phyloP scores from a whole-genome alignment of 2,113 vertebrate species.

The Brienomyrus longianalis region DNA sequence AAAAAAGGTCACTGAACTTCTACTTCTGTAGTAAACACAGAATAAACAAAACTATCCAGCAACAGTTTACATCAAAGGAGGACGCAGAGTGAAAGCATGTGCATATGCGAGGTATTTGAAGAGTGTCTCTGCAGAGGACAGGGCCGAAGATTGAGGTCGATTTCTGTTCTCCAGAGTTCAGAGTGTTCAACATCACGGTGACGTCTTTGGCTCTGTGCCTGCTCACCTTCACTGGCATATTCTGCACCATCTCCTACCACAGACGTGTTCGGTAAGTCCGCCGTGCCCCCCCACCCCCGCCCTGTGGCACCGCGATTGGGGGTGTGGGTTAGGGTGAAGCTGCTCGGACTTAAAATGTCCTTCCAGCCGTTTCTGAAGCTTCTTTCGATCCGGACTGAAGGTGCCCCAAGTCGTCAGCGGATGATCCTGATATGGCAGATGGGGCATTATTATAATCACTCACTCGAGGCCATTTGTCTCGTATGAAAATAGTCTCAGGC shows the following conservation, averaged over 20 bases:
- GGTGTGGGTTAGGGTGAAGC: no score
- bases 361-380: neutral
- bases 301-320: neutral
- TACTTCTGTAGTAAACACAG: neutral
- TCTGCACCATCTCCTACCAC: constrained; percentile 50
- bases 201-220: constrained; percentile 45
- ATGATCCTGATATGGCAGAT: neutral
- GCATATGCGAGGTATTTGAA: neutral
- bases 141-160: neutral
- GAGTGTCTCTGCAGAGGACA: neutral
- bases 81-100: neutral
- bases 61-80: neutral
- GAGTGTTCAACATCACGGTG: constrained; percentile 50
- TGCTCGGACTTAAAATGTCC: neutral
- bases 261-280: constrained; percentile 50
- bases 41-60: neutral
- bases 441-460: neutral
- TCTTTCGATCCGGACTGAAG: neutral
- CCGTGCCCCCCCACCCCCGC: neutral
- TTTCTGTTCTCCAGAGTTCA: constrained; percentile 42
- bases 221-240: constrained; percentile 43
- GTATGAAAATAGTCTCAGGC: neutral
- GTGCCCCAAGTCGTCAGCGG: neutral
- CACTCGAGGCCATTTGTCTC: neutral
- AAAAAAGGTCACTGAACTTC: neutral